A percentile compares a stretch with the other conserved stretches of the same genome.
Conservation (phyloP, 2,797 vertebrate species). For the Gambusia yucatana region DNA sequence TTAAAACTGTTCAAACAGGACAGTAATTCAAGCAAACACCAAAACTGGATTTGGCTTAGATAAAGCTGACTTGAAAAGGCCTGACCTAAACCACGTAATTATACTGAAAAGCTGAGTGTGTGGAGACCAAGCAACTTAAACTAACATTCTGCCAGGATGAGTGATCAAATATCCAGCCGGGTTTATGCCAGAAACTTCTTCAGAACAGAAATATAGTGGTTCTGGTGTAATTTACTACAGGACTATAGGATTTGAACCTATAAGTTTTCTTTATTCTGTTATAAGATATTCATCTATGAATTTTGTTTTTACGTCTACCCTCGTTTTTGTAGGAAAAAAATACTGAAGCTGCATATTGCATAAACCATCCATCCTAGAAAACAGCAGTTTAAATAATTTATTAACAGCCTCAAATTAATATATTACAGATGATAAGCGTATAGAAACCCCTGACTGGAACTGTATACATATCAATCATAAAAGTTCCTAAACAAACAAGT, state of each 20-base stretch:
- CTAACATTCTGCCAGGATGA: background rate
- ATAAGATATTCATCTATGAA: background rate
- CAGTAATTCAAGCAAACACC: background rate
- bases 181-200: background rate
- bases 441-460: background rate
- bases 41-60: background rate
- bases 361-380: background rate
- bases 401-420: background rate
- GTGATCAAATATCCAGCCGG: background rate
- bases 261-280: background rate
- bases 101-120: background rate
- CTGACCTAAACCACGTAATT: background rate
- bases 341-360: background rate
- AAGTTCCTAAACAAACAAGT: conserved; percentile 4
- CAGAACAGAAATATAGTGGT: background rate
- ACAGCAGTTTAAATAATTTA: background rate
- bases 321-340: background rate
- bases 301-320: background rate
- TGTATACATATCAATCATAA: conserved; percentile 1
- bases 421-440: background rate
- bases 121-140: background rate
- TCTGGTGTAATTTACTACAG: background rate
- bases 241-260: background rate
- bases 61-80: background rate
- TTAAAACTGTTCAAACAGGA: background rate